phyloP scores from a whole-genome alignment of 2,888 invertebrate genomes.

The Tachystola acroxantha region DNA sequence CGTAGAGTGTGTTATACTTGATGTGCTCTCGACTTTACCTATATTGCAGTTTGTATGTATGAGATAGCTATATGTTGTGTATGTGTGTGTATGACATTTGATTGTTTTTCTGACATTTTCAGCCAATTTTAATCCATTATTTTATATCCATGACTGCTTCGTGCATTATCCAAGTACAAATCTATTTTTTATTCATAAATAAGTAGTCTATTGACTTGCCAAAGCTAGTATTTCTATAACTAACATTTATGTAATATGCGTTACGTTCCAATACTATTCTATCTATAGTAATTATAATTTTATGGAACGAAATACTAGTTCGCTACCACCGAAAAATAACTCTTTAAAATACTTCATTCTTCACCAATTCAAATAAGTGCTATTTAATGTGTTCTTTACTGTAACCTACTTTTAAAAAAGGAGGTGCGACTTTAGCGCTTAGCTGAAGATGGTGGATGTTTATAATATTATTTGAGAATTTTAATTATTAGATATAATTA shows the following conservation, averaged over 20 bases:
- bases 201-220: constrained; percentile 44
- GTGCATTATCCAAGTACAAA: constrained; percentile 45
- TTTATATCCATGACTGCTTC: constrained; percentile 38
- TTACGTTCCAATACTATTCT: constrained; percentile 1
- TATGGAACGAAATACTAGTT: constrained; percentile 10
- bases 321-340: constrained; percentile 25
- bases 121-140: constrained; percentile 8
- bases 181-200: constrained; percentile 9
- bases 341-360: not conserved
- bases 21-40: too few species aligned
- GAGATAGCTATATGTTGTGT: constrained; percentile 9
- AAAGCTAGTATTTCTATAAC: constrained; percentile 44
- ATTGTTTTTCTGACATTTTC: constrained; percentile 10
- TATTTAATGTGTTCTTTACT: not conserved
- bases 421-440: constrained; percentile 1
- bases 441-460: constrained; percentile 7
- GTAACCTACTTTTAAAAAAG: not conserved
- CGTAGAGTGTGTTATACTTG: too few species aligned
- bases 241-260: constrained; percentile 22
- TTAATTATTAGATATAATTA: constrained; percentile 23
- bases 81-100: constrained; percentile 11
- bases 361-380: constrained; percentile 5
- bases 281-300: not conserved
- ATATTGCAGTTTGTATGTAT: too few species aligned
- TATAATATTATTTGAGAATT: constrained; percentile 14